These are phyloP conservation scores for Sinotaia quadrata DNA, from an alignment of 2,888 invertebrate species.

Conservation along the genomic window DNA sequence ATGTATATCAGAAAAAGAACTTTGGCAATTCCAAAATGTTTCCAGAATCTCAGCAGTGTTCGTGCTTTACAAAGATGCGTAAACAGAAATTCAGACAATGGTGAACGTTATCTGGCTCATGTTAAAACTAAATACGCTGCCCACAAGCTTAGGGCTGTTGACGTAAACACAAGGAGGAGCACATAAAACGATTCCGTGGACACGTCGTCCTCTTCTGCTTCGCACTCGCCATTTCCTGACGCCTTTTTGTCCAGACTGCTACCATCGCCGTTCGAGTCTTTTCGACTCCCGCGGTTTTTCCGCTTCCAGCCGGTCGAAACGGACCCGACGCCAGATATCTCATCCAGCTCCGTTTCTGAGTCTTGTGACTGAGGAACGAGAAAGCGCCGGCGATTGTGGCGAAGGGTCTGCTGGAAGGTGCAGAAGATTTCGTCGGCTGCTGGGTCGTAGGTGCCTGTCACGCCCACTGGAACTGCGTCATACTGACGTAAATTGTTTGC, in stretches of 20 bases:
- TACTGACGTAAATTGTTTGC: slow-evolving; percentile 7
- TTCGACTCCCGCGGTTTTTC: slow-evolving; percentile 12
- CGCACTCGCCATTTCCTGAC: neutral
- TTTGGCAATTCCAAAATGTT: too few relatives aligned
- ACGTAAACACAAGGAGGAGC: slow-evolving; percentile 16
- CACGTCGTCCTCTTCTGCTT: slow-evolving; percentile 15
- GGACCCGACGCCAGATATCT: neutral
- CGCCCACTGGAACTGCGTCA: slow-evolving; percentile 20
- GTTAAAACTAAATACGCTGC: slow-evolving; percentile 15
- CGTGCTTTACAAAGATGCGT: too few relatives aligned
- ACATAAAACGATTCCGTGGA: slow-evolving; percentile 23
- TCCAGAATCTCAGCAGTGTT: too few relatives aligned
- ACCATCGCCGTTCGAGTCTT: neutral
- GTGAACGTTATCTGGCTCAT: neutral
- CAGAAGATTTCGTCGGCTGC: slow-evolving; percentile 25
- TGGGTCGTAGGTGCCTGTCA: slow-evolving; percentile 23
- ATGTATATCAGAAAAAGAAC: too few relatives aligned
- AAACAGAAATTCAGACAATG: too few relatives aligned
- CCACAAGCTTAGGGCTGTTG: slow-evolving; percentile 16
- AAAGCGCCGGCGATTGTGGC: slow-evolving; percentile 13
- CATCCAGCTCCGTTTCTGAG: neutral
- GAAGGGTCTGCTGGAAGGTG: slow-evolving; percentile 18
- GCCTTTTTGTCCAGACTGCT: neutral
- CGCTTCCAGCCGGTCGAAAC: neutral
- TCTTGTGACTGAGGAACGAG: neutral